These are phyloP conservation scores for Calameuta idolon DNA, from an alignment of 2,888 invertebrate genomes.

Conservation along the genomic window DNA sequence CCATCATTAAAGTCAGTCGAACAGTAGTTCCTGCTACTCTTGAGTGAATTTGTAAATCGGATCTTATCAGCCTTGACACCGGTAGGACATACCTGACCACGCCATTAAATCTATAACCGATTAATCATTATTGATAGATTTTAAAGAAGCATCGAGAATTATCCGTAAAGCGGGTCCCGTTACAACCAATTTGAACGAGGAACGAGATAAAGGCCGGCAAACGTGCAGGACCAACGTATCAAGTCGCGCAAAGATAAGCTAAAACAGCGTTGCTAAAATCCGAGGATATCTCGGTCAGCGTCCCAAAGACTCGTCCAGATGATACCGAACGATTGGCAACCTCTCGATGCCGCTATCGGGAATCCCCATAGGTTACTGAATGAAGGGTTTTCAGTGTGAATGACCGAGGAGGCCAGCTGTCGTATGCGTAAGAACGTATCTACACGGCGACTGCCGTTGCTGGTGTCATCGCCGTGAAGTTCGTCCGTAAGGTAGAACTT, in stretches of 20 bases:
- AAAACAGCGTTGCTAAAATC: neutral
- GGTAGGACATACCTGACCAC: neutral
- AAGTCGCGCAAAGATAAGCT: neutral
- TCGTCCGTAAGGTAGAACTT: neutral
- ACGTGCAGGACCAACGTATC: neutral
- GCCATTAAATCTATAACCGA: neutral
- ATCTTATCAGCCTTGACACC: neutral
- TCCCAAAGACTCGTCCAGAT: neutral
- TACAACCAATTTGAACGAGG: neutral
- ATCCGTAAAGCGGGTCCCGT: neutral
- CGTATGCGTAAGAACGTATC: neutral
- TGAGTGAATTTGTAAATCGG: neutral
- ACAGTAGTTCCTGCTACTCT: too few species aligned
- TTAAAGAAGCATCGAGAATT: neutral
- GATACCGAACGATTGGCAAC: neutral
- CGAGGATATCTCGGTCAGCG: neutral
- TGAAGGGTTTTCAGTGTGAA: slow-evolving; percentile 17
- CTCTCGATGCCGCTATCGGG: neutral
- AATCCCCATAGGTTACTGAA: neutral
- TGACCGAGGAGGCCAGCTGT: slow-evolving; percentile 12
- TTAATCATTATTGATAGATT: neutral
- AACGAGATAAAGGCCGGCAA: neutral
- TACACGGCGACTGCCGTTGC: neutral
- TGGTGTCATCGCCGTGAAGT: neutral
- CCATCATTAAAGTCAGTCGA: too few species aligned